Evolutionary conservation across 92 coral and sea anemone species (phyloP), one percentile per base, ranked within the genome.

Genomic region (Palythoa grandiflora): DNA sequence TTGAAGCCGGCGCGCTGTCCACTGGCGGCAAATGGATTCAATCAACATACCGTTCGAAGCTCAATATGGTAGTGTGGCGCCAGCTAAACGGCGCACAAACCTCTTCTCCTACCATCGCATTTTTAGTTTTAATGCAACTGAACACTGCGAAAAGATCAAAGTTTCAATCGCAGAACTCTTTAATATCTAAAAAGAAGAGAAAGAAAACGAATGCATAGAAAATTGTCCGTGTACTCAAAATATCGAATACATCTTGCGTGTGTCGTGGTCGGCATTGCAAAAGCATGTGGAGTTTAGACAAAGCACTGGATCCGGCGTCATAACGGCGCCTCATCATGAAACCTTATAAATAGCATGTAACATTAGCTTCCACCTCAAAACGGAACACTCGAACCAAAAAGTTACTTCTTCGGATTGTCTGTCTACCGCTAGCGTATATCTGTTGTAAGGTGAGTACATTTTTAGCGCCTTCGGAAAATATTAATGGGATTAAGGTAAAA

Each of bases 291-390:
- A 93, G 87, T 73, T 81, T 91, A 95, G 96, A 95, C 98, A 95
- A 95, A 95, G 98, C 98, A 93, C 94, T 88, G 96, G 91, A 88
- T 88, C 83, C 89, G 98, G 98, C 98, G 98, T 96, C 98, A 89
- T 85, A 68, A 87, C 93, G 98, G 98, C 98, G 98, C 96, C 95
- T 88, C 83, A 95, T 84, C 93, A 88, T 91, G 89, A 83, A 95
- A 92, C 94, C 94, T 78, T 95, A 95, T 95, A 95, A 95, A 95
- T 95, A 95, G 98, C 85, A 65, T 95, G 98, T 95, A 95, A 95
- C 94, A 79, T 92, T 89, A 95, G 93, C 92, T 93, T 87, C 71
- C 80, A 76, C 94, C 84, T 94, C 94, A 93, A 95, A 91, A 95
- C 83, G 77, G 92, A 88, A 91, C 93, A 78, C 89, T 92, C 90